phyloP scores from a whole-genome alignment of 2,888 invertebrate genomes.

The Watsonalla binaria region DNA sequence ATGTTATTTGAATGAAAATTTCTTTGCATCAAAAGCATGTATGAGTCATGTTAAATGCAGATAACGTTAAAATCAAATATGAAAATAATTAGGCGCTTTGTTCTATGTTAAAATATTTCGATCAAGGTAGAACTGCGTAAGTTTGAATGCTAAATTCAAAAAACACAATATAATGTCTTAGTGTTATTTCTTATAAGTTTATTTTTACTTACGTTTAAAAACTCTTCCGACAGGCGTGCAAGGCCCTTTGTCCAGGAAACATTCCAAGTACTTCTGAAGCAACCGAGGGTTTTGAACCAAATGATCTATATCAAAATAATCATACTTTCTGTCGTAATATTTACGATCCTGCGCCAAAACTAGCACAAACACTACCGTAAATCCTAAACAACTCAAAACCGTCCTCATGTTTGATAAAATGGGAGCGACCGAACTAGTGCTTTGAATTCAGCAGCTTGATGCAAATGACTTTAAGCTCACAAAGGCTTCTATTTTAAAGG shows the following conservation, averaged over 20 bases:
- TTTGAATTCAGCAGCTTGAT: slow-evolving; percentile 5
- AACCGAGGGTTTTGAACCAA: slow-evolving; percentile 82
- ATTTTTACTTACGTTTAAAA: slow-evolving; percentile 50
- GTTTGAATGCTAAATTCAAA: no score
- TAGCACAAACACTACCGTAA: slow-evolving; percentile 12
- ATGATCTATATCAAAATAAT: slow-evolving; percentile 83
- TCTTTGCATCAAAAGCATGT: no score
- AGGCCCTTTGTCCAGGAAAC: slow-evolving; percentile 62
- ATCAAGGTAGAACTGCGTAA: no score
- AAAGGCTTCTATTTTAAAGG: slow-evolving; percentile 49
- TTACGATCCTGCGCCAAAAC: slow-evolving; percentile 26
- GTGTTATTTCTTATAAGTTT: background rate
- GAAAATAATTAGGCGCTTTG: no score
- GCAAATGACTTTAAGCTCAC: slow-evolving; percentile 35
- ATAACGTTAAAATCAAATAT: no score
- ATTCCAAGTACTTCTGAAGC: slow-evolving; percentile 83
- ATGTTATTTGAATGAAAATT: no score
- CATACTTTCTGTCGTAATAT: slow-evolving; percentile 69
- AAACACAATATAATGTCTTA: no score
- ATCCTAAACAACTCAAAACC: slow-evolving; percentile 18
- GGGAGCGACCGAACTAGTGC: background rate
- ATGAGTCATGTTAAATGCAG: no score
- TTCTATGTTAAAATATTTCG: no score
- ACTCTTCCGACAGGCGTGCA: slow-evolving; percentile 56
- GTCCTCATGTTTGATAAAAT: slow-evolving; percentile 9